Base-by-base conservation (phyloP, 2,113 vertebrate genomes). In the Chaenogobius annularis region DNA sequence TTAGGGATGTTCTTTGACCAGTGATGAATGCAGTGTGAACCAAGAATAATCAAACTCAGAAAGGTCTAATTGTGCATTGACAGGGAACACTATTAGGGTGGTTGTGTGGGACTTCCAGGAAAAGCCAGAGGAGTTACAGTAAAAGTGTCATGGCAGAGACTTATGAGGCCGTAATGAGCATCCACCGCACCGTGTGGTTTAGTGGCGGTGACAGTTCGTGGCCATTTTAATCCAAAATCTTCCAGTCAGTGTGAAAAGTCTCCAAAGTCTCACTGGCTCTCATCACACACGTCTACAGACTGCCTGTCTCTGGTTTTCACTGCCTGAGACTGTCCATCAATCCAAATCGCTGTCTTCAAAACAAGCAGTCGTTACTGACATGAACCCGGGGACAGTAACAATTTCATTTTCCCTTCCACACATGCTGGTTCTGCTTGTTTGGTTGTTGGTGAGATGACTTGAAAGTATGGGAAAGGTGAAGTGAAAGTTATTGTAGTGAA, bases 41-140 rank as follows among this genome's bases (percentile, higher is more conserved):
- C 58, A 84, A 72, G 70, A 37, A 55, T 52, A 50, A 71, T 70
- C 7, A 70, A 58, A 37, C 72, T 66, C n/a, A 56, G 35, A 71
- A 3, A 52, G 26, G 50, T 31, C 31, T 59, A 77, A 84, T 70
- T 75, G 74, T 69, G 13, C 23, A 78, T 54, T 75, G 64, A 79
- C 79, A 70, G 72, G 67, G 40, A 74, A 79, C 26, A 67, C 55
- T 3, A 40, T 40, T 68, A 74, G 62, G 68, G 58, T 59, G 44
- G 48, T 11, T 37, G 47, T 69, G 72, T 78, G 68, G 59, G 55
- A 78, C 72, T 86, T 88, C 83, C 88, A 87, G 83, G 74, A 88
- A 85, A 54, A 81, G 48, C 31, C 1, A 50, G 77, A 26, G 44
- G 52, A 70, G 68, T 81, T 83, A 82, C 78, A 71, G 82, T 81